Conservation (phyloP, 2,888 invertebrate species). For the Xanthia icteritia region DNA sequence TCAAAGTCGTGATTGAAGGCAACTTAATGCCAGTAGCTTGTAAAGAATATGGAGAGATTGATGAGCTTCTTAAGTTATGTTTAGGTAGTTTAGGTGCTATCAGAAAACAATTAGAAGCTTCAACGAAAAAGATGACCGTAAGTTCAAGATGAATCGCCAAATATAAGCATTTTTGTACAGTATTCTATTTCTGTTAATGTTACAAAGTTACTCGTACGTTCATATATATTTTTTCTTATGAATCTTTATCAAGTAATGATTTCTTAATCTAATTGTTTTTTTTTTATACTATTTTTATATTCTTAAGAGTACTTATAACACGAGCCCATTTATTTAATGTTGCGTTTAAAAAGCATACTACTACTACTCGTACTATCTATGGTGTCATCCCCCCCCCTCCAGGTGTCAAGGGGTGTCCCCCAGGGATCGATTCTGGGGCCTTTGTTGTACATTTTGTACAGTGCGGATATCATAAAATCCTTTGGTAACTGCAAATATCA, state of each 20-base stretch:
- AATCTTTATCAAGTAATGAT: not conserved
- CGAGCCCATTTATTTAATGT: not conserved
- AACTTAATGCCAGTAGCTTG: conserved; percentile 75
- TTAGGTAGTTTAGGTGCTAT: too few relatives aligned
- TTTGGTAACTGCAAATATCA: too few relatives aligned
- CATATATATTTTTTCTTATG: too few relatives aligned
- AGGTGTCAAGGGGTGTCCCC: too few relatives aligned
- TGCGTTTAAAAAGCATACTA: not conserved
- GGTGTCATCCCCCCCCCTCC: too few relatives aligned
- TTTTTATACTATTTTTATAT: not conserved
- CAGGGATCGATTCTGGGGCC: too few relatives aligned
- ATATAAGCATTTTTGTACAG: not conserved
- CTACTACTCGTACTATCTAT: too few relatives aligned
- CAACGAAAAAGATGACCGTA: not conserved
- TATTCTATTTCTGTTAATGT: not conserved
- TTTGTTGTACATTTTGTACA: too few relatives aligned
- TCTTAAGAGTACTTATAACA: not conserved
- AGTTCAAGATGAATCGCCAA: not conserved
- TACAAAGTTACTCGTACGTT: not conserved
- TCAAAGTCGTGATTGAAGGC: conserved; percentile 78
- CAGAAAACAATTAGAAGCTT: not conserved
- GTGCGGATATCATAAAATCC: too few relatives aligned
- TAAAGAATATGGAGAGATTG: conserved; percentile 72
- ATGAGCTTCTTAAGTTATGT: conserved; percentile 53
- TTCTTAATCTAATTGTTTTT: not conserved